Base-by-base conservation (phyloP, 53 echinoderm and acorn worm genomes). In the Henricia sp. region DNA sequence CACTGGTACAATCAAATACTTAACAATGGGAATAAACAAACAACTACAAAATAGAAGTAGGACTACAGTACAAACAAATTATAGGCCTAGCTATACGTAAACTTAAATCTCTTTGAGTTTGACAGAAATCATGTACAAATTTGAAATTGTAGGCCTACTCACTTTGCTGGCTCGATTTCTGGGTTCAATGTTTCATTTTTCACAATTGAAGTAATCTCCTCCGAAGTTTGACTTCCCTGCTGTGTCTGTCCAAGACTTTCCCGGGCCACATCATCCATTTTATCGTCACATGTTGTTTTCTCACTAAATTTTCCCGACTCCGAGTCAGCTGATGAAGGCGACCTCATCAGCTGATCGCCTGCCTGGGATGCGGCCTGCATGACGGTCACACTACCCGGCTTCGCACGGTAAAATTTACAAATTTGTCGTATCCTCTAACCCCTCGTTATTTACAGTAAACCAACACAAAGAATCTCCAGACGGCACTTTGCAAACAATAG, bases 321-420 rank as follows among this genome's bases (percentile, higher is more conserved):
- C 11, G 44, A 62, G 64, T 80, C 80, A 80, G 80, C 80, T 80
- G 80, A 64, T 48, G 32, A 64, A n/a, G 32, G 80, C 20, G 63
- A 17, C 64, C 46, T n/a, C n/a, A 33, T 10, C 80, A 80, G 80
- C 80, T 80, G 80, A 63, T 80, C 64, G 48, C 63, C 80, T 62
- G 80, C 80, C 80, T 62, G 44, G 33, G 64, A 80, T 80, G 80
- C 63, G 33, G 65, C 80, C 46, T 80, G 44, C 80, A 80, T 80
- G 62, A 59, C 64, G 80, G 50, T 80, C 29, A 20, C 75, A 38
- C 23, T 75, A 21, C n/a, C 16, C 75, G 36, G n/a, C 64, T 48
- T 30, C 80, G 26, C 80, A 80, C 80, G 77, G 77, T 77, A 13
- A 53, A 25, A 35, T 9, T 33, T 52, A 37, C 50, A 6, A 36